Base-by-base conservation (phyloP, 2,888 invertebrate species). In the Sylvicola cinctus region DNA sequence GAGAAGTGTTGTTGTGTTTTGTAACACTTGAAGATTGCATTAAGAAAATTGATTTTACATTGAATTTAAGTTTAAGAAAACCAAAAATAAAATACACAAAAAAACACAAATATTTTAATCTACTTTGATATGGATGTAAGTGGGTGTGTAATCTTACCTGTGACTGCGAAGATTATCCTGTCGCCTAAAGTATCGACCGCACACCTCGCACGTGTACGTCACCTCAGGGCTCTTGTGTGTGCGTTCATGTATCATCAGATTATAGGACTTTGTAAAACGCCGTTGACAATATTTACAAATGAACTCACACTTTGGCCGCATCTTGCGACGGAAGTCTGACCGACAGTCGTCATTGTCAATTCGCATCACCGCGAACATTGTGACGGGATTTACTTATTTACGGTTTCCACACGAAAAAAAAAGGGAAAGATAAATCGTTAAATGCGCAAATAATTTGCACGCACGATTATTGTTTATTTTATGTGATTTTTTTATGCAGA, bases 231-330 rank as follows among this genome's bases (percentile, higher is more conserved):
- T 88, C 61, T 90, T 90, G 68, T 96, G 95, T 49, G 91, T 93
- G 60, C 93, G 72, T 61, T 95, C 95, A 69, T 96, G 95, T 51
- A 96, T 95, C 72, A 95, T 77, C 58, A 96, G 70, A 65, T 96
- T 96, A 69, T 96, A 96, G 46, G 87, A 83, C 66, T 96, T 96
- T 54, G 90, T 93, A 69, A 96, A 96, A 60, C 91, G 76, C 53
- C 95, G 74, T 61, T 84, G 84, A 68, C 95, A 96, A 66, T 83
- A 95, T 62, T 87, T 87, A 74, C 95, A 96, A 58, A 95, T 87
- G 63, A 88, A 95, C 65, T 95, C 91, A 68, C 91, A 91, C 68
- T 91, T 90, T 52, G 81, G 74, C 56, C 84, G 70, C 76, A 80
- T 78, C 65, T 79, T 79, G 63, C 79, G 74, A 63, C 79, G 71